Percentiles rank a stretch among this genome's conserved stretches.
Conservation (phyloP, 1,140 invertebrate genomes). For the Atta cephalotes region DNA sequence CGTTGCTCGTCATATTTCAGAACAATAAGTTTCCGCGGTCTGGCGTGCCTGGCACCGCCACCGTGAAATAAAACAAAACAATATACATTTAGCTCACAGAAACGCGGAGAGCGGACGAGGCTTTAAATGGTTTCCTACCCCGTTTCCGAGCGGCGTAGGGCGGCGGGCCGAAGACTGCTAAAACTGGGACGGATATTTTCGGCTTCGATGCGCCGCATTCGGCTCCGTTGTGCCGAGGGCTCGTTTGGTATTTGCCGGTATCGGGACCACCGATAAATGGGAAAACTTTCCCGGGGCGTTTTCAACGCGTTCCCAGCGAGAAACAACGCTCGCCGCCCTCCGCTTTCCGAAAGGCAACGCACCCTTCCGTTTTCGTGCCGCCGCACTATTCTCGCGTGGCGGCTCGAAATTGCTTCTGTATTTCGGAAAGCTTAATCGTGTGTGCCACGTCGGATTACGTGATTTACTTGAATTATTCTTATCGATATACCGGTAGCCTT, state of each 20-base stretch:
- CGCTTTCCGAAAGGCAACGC: slow-evolving; percentile 66
- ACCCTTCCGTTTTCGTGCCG: slow-evolving; percentile 52
- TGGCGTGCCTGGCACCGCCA: slow-evolving; percentile 76
- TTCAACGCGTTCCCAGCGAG: slow-evolving; percentile 49
- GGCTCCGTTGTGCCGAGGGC: slow-evolving; percentile 50
- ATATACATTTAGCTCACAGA: slow-evolving; percentile 75
- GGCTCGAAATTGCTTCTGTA: slow-evolving; percentile 57
- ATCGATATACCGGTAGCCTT: slow-evolving; percentile 25
- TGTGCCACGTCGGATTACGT: slow-evolving; percentile 53
- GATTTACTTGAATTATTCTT: slow-evolving; percentile 60
- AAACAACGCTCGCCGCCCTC: slow-evolving; percentile 39
- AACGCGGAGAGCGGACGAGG: slow-evolving; percentile 52
- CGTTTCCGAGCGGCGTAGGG: slow-evolving; percentile 36
- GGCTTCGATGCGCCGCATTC: slow-evolving; percentile 72
- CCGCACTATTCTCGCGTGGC: slow-evolving; percentile 59
- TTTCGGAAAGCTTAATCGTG: slow-evolving; percentile 61
- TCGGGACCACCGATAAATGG: slow-evolving; percentile 78
- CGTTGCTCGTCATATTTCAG: slow-evolving; percentile 74
- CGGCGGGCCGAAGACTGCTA: slow-evolving; percentile 67
- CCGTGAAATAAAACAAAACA: slow-evolving; percentile 82
- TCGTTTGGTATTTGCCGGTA: slow-evolving; percentile 75
- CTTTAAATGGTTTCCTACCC: slow-evolving; percentile 71
- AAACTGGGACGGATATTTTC: slow-evolving; percentile 81
- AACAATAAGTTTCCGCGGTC: slow-evolving; percentile 69
- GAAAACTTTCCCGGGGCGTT: slow-evolving; percentile 78